Conservation (phyloP, 2,888 invertebrate genomes). For the Caenorhabditis uteleia region DNA sequence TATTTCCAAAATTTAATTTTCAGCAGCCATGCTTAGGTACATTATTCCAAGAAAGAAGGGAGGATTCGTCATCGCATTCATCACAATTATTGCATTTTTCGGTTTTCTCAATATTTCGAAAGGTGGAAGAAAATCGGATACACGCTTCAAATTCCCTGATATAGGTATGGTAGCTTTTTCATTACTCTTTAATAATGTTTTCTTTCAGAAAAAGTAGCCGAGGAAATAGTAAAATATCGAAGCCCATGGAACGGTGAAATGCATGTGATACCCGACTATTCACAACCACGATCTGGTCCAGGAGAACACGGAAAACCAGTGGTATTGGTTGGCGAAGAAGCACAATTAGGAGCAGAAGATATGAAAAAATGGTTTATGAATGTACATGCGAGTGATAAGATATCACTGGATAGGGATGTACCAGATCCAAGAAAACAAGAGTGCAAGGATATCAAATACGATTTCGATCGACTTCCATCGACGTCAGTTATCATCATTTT, state of each 20-base stretch:
- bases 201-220: constrained; percentile 29
- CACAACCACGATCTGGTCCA: constrained; percentile 32
- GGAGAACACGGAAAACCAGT: constrained; percentile 59
- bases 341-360: constrained; percentile 41
- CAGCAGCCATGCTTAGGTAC: constrained; percentile 32
- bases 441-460: constrained; percentile 75
- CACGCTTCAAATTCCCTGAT: constrained; percentile 13
- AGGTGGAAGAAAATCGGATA: neutral
- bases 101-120: too few species aligned
- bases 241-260: constrained; percentile 29
- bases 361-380: constrained; percentile 68
- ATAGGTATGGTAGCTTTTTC: constrained; percentile 18
- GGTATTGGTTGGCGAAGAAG: constrained; percentile 47
- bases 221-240: constrained; percentile 16
- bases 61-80: constrained; percentile 19
- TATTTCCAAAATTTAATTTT: neutral
- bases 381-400: constrained; percentile 71
- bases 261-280: constrained; percentile 36
- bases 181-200: neutral
- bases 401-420: constrained; percentile 72
- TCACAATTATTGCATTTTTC: neutral
- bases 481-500: constrained; percentile 77
- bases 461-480: constrained; percentile 66
- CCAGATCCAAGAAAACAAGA: constrained; percentile 70
- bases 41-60: constrained; percentile 38